These are phyloP conservation scores for Chondrosia reniformis DNA, from an alignment of 37 sponge, comb jelly and placozoan species.

Conservation along the genomic window DNA sequence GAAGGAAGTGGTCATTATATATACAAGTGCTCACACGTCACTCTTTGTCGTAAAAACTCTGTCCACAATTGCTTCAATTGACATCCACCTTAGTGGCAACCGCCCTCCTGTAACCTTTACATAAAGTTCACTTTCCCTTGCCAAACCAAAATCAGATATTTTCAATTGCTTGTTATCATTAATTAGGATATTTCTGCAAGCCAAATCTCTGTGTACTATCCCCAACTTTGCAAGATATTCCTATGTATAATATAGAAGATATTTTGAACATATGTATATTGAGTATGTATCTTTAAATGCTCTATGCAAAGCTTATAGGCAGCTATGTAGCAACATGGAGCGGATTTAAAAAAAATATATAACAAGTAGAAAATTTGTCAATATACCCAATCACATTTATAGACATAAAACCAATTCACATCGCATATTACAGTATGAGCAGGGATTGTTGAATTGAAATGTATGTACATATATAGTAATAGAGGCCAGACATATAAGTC, in stretches of 20 bases:
- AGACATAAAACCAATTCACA: too few species aligned
- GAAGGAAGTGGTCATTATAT: too few species aligned
- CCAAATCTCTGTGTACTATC: conserved; percentile 63
- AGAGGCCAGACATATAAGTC: neutral
- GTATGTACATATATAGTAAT: neutral
- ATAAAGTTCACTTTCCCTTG: conserved; percentile 35
- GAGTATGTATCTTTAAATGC: too few species aligned
- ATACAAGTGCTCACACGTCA: conserved; percentile 56
- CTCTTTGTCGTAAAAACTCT: conserved; percentile 32
- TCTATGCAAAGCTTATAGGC: too few species aligned
- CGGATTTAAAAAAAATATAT: too few species aligned
- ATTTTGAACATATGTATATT: too few species aligned
- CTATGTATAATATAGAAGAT: too few species aligned
- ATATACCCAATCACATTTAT: too few species aligned
- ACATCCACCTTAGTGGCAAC: conserved; percentile 59
- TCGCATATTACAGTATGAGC: neutral
- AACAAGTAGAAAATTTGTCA: too few species aligned
- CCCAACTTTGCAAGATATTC: conserved; percentile 45
- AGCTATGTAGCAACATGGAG: too few species aligned
- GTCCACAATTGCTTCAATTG: conserved; percentile 51
- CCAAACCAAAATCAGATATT: conserved; percentile 67
- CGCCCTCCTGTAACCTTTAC: conserved; percentile 27
- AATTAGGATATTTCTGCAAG: conserved; percentile 59
- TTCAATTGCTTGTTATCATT: conserved; percentile 32
- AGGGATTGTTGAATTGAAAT: neutral